Base-by-base conservation (phyloP, 2,888 invertebrate genomes). In the Stenoptilia bipunctidactyla region DNA sequence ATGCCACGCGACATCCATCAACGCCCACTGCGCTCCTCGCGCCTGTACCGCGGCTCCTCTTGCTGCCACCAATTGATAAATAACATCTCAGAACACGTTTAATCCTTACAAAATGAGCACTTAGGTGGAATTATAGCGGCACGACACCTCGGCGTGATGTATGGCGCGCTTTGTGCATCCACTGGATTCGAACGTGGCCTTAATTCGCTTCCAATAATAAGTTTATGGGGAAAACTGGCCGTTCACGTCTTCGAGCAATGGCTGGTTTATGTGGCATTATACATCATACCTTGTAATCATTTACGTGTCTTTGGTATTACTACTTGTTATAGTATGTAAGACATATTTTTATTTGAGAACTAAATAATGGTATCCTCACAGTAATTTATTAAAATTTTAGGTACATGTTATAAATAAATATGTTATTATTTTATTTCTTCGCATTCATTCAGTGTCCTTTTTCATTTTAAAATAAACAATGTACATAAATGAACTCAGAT, bases 101-200 rank as follows among this genome's bases (percentile, higher is more conserved):
- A 77, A 76, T 76, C 73, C 69, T 50, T 52, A 55, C 52, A 56
- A 61, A 76, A 73, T 68, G 66, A 65, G 53, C 61, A 63, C 51
- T 44, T 30, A n/a, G 30, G 30, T 30, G 30, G 20, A 20, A 20
- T 20, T 20, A 20, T 20, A 8, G 20, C 20, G 44, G 27, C 44
- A 40, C 40, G 45, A 45, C 40, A 40, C 46, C 47, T 39, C 44
- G 48, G 50, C 46, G 47, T 66, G 68, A 69, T 64, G 56, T 55
- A 68, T 66, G 55, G 57, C 51, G 40, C 53, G 51, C 53, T 65
- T 68, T 68, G 68, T 66, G 47, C 51, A 44, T 49, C 36, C 52
- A 52, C 53, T 49, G 55, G 50, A 56, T 56, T 61, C 66, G 60
- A 60, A 60, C 59, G n/a, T 56, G 55, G 56, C 49, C 58, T 55